Percentiles rank a stretch among this genome's conserved stretches.
phyloP scores from a whole-genome alignment of 1,140 invertebrate genomes.

The Piezodorus guildinii region DNA sequence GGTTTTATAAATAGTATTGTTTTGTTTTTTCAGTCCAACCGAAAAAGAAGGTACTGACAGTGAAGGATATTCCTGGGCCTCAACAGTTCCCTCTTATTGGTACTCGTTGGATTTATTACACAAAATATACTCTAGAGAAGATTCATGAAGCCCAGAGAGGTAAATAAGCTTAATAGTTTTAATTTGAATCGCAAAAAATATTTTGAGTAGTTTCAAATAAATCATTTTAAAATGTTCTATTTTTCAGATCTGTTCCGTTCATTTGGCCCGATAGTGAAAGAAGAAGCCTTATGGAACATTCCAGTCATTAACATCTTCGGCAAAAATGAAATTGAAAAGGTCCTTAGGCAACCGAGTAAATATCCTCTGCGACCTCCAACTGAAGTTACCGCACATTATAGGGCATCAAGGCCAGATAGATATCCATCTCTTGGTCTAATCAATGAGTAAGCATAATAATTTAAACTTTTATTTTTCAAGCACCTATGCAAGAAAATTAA shows the following conservation, averaged over 20 bases:
- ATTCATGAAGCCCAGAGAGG: slow-evolving; percentile 70
- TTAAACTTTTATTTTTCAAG: neutral
- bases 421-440: slow-evolving; percentile 68
- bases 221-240: neutral
- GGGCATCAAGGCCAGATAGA: slow-evolving; percentile 56
- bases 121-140: slow-evolving; percentile 56
- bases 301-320: slow-evolving; percentile 66
- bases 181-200: no score
- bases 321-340: slow-evolving; percentile 61
- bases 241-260: slow-evolving; percentile 50
- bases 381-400: slow-evolving; percentile 65
- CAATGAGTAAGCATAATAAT: slow-evolving; percentile 53
- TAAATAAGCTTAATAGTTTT: slow-evolving; percentile 33
- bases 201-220: neutral
- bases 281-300: slow-evolving; percentile 60
- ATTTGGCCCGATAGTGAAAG: slow-evolving; percentile 65
- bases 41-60: slow-evolving; percentile 10
- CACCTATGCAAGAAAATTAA: no score
- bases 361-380: slow-evolving; percentile 72
- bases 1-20: no score
- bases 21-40: no score
- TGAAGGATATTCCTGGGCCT: slow-evolving; percentile 57
- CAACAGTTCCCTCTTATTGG: slow-evolving; percentile 59
- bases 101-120: slow-evolving; percentile 66
- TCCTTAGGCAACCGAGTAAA: slow-evolving; percentile 52